These are phyloP conservation scores for Catocala nupta DNA, from an alignment of 2,888 invertebrate genomes.

Conservation along the genomic window DNA sequence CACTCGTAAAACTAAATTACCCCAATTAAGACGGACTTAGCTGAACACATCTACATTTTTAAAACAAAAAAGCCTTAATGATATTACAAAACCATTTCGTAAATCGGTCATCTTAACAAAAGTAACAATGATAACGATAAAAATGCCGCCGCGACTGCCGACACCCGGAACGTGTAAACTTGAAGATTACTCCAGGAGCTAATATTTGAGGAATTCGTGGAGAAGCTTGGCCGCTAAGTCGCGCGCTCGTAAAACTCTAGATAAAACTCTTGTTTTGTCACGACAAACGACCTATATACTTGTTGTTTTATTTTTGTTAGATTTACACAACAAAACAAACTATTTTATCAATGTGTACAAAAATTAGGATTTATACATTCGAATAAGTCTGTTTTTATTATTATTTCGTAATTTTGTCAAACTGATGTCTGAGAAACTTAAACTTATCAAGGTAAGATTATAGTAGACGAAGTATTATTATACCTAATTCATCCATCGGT, in stretches of 20 bases:
- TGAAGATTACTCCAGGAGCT: constrained; percentile 71
- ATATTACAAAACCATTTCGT: constrained; percentile 38
- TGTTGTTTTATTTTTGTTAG: constrained; percentile 5
- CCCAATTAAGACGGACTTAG: not conserved
- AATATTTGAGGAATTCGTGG: constrained; percentile 76
- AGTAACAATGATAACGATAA: constrained; percentile 53
- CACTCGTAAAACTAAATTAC: constrained; percentile 6
- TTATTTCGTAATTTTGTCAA: too few species aligned
- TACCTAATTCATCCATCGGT: too few species aligned
- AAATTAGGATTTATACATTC: too few species aligned
- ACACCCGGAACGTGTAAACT: constrained; percentile 52
- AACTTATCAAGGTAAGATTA: too few species aligned
- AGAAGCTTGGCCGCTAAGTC: constrained; percentile 47
- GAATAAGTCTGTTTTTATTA: too few species aligned
- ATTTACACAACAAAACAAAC: constrained; percentile 7
- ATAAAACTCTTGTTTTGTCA: constrained; percentile 51
- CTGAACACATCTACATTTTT: not conserved
- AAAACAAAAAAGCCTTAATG: constrained; percentile 10
- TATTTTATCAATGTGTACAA: not conserved
- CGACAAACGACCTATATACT: constrained; percentile 22
- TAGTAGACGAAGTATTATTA: too few species aligned
- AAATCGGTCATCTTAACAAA: constrained; percentile 33
- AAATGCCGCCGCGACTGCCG: constrained; percentile 55
- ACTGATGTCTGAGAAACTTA: too few species aligned
- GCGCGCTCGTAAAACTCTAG: constrained; percentile 51